Conservation (phyloP, 2,888 invertebrate species). For the Conomelus anceps region DNA sequence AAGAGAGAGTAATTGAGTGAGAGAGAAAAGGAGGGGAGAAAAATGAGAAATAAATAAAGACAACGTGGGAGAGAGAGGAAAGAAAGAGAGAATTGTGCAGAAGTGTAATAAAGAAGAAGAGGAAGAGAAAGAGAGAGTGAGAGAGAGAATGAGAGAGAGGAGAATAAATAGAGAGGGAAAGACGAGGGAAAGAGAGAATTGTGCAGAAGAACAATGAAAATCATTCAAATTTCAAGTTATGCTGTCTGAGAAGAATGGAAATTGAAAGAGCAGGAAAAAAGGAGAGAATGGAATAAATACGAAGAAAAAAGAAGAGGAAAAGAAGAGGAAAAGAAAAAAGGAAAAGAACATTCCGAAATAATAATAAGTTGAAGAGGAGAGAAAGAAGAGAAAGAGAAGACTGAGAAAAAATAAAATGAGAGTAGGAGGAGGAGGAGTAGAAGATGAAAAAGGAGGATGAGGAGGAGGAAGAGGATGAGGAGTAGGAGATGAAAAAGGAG, state of each 20-base stretch:
- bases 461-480: neutral
- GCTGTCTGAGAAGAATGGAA: neutral
- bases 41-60: no score
- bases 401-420: no score
- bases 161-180: neutral
- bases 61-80: neutral
- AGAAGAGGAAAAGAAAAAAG: neutral
- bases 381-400: no score
- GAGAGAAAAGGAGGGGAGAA: no score
- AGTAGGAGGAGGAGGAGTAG: no score
- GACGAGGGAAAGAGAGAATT: neutral
- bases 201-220: neutral
- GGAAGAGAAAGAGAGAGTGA: neutral
- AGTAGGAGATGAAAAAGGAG: neutral
- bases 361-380: no score
- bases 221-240: no score
- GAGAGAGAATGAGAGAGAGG: neutral
- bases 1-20: no score
- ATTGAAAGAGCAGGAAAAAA: neutral
- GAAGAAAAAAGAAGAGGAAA: neutral
- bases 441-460: neutral
- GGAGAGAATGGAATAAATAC: neutral
- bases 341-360: no score
- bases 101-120: neutral
- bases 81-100: neutral